Evolutionary conservation across 2,113 vertebrate genomes (phyloP), one percentile per base, ranked within the genome.

Genomic region (Neopipo cinnamomea): DNA sequence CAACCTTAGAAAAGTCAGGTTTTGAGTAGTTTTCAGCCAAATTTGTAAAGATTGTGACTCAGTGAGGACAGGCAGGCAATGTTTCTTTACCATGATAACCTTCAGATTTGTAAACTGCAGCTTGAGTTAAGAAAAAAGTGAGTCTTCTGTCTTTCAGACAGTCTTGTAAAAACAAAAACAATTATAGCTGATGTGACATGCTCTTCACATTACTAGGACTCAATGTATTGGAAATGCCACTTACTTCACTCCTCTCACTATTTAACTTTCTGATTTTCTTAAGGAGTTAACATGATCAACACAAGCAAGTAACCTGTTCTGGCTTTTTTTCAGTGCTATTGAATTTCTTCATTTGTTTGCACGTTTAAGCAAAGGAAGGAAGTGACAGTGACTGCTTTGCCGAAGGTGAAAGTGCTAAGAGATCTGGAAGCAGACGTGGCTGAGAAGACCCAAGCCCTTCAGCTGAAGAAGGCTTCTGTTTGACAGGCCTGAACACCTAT

Each of bases 261-360:
- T 56, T 91, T 67, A 59, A 35, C 72, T 92, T 63, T 82, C 42
- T 67, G 65, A 82, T 67, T 67, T 96, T 95, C 53, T 50, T 81
- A 79, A 88, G 9, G 23, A 74, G 47, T 77, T 96, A 95, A 71
- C 50, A 71, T 37, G 76, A 89, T 77, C 77, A 97, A 66, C 76
- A 59, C 30, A 9, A 47, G 59, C 76, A 92, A 94, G 12, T 73
- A 90, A 91, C 66, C 62, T 88, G 13, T 42, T 52, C 47, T 46
- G 39, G 20, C 23, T 68, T 78, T 71, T 89, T 88, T 59, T 42
- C 78, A 37, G 21, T 17, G 39, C 21, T 55, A 47, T 11, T 50
- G n/a, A 63, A 58, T 67, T 67, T 31, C 11, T 75, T 85, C 35
- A 67, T 39, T 72, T 88, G 17, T 46, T 72, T 7, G 2, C 8